Base-by-base conservation (phyloP, 2,888 invertebrate species). In the Ametastegia equiseti region DNA sequence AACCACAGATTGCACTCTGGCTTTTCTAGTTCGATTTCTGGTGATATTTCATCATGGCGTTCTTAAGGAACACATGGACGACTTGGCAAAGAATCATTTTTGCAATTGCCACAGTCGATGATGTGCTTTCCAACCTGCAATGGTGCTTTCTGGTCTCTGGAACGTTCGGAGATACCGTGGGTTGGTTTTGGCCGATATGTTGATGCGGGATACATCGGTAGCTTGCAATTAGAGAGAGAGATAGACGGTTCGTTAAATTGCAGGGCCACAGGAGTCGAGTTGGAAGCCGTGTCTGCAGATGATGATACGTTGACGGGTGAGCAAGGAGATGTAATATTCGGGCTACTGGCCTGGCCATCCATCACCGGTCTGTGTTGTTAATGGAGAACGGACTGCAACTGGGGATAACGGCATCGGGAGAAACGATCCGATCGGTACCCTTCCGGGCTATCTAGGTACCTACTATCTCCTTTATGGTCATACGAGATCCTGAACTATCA, bases 291-390 rank as follows among this genome's bases (percentile, higher is more conserved):
- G 39, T n/a, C n/a, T 39, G 36, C 39, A 39, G 65, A 67, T 67
- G 15, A 67, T 39, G 65, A 67, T 39, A 19, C 39, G 39, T 19
- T 36, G 39, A 47, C 71, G 6, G 30, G 42, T 13, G n/a, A 71
- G 47, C 27, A 47, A 71, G 15, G 36, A 33, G 36, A 54, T 54
- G 15, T 54, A 11, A 54, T 75, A 75, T 36, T 75, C 75, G 19
- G 75, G n/a, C 54, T 54, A 33, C 15, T n/a, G n/a, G 33, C 75
- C 19, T 23, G 13, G 23, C 75, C 75, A 75, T 75, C 75, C 50
- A 75, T 75, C 75, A 75, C 75, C 15, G 36, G n/a, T 33, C 23
- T 75, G 2, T 54, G 75, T 75, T 75, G 54, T 75, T 75, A 75
- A 75, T 36, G 75, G 54, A 54, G n/a, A 75, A 36, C 50, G 11